Evolutionary conservation across 2,797 vertebrate genomes (phyloP).

Genomic region (Acanthopagrus latus): DNA sequence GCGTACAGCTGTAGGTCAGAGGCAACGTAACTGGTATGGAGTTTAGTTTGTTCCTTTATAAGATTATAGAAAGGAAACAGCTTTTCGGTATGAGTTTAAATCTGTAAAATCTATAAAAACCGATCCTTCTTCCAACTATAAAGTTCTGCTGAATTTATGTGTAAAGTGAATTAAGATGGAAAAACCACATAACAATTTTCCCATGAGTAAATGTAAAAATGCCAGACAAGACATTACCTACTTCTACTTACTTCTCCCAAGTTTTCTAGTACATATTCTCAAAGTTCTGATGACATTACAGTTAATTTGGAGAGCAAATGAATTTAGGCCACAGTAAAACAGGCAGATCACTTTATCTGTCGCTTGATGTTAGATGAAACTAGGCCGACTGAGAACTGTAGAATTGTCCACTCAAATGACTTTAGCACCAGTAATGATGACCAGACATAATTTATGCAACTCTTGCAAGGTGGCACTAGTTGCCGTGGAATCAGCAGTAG

Average conservation of each 20-base stretch:
- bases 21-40: neutral
- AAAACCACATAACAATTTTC: neutral
- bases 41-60: neutral
- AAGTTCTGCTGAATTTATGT: neutral
- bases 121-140: neutral
- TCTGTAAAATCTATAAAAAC: no score
- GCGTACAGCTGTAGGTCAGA: neutral
- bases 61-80: neutral
- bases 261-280: neutral
- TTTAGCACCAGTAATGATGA: no score
- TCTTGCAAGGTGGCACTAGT: no score
- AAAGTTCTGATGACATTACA: no score
- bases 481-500: no score
- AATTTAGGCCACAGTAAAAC: no score
- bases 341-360: no score
- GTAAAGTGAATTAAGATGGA: constrained; percentile 1
- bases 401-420: no score
- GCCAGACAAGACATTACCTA: neutral
- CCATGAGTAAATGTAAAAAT: neutral
- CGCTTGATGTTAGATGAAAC: no score
- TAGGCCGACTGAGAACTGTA: no score
- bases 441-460: no score
- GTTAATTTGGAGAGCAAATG: no score
- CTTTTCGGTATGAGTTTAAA: constrained; percentile 6
- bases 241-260: neutral